Evolutionary conservation across 1,140 invertebrate genomes (phyloP), one percentile per base, ranked within the genome.

Genomic region (Hypsibius dujardini): DNA sequence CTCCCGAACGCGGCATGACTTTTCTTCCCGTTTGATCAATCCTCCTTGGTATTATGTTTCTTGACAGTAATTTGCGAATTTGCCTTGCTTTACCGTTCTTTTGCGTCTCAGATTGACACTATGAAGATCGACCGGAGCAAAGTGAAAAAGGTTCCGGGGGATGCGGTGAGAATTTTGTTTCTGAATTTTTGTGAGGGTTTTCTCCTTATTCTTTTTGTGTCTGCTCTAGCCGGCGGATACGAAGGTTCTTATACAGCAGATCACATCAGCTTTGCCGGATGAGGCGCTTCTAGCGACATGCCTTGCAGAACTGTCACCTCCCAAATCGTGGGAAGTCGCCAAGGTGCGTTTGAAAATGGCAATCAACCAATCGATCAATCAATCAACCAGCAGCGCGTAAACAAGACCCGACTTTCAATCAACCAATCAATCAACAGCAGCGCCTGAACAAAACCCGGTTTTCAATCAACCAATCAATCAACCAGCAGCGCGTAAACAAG

Each of bases 121-220:
- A 92, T 92, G 90, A 91, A 90, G 84, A 89, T 92, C 76, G 90
- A 92, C 77, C 84, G 87, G 77, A 85, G 83, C 74, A 88, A 90
- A 81, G 82, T 91, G 74, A 90, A 90, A 80, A 91, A 90, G 79
- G 87, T 88, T 83, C 88, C 87, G 75, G 90, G 89, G 67, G 90
- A 92, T 83, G 86, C 90, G 82, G 87, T 88, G 81, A 83, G 83
- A 28, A 82, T 73, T 50, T 69, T 42, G 50, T 60, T 56, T 59
- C 42, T 14, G 73, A 40, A 70, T 62, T 72, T 47, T 71, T 1
- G 1, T 15, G 47, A 15, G 3, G 47, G 46, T 45, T 69, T 47
- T 71, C 71, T 73, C 1, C 72, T 46, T 73, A n/a, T n/a, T 69
- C 1, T 42, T 70, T 46, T 67, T 69, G 47, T 42, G 59, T 1